phyloP scores from a whole-genome alignment of 2,113 vertebrate genomes.

The Xenotilapia flavipinnis region DNA sequence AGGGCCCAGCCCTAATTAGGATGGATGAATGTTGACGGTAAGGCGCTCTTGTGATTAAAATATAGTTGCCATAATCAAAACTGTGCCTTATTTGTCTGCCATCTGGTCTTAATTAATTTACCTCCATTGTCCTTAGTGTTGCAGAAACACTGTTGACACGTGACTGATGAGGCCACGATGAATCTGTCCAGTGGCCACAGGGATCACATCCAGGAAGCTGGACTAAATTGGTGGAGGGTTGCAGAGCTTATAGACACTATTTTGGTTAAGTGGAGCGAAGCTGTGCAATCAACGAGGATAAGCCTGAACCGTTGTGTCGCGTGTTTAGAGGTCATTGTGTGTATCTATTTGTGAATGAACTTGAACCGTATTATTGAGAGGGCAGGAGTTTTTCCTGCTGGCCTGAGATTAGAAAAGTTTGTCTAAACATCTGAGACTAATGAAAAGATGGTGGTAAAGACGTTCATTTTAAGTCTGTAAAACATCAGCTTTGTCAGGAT shows the following conservation, averaged over 20 bases:
- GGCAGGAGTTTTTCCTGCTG: background rate
- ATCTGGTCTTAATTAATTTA: background rate
- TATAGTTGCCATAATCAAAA: background rate
- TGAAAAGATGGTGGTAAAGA: background rate
- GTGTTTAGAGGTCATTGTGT: background rate
- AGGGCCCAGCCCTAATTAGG: background rate
- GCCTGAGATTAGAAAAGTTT: background rate
- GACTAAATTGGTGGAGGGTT: constrained; percentile 2
- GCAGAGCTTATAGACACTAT: constrained; percentile 23
- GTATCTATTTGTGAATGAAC: constrained; percentile 14
- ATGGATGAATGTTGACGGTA: background rate
- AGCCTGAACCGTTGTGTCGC: background rate
- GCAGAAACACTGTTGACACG: background rate
- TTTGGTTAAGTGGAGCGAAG: constrained; percentile 31
- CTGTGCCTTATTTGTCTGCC: background rate
- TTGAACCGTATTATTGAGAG: background rate
- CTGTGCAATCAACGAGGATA: constrained; percentile 15
- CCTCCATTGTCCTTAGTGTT: background rate
- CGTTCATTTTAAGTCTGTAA: constrained; percentile 1
- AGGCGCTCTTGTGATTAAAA: background rate
- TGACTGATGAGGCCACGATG: background rate
- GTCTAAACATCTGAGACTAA: background rate
- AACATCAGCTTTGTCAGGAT: background rate
- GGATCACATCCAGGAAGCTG: constrained; percentile 32
- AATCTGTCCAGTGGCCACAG: background rate